phyloP scores from a whole-genome alignment of 2,113 vertebrate species.

The Siniperca chuatsi region DNA sequence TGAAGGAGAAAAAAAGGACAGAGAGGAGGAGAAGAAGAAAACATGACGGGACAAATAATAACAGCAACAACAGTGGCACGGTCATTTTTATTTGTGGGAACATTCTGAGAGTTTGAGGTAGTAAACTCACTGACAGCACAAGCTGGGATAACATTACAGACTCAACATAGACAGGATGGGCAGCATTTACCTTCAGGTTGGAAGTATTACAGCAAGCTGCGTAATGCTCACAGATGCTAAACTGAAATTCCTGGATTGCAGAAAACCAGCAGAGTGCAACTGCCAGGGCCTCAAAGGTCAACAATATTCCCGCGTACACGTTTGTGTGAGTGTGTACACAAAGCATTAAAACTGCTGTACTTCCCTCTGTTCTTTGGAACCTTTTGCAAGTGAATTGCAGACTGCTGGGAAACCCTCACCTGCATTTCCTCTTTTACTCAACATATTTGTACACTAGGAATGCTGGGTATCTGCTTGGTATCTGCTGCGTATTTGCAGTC shows the following conservation, averaged over 20 bases:
- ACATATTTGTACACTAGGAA: not conserved
- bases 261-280: too few relatives aligned
- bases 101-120: not conserved
- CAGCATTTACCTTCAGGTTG: not conserved
- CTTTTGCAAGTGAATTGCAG: not conserved
- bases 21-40: constrained; percentile 22
- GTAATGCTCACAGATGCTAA: not conserved
- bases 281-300: too few relatives aligned
- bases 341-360: not conserved
- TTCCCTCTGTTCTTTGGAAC: not conserved
- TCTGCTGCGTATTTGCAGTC: not conserved
- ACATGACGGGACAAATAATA: constrained; percentile 39
- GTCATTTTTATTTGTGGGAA: constrained; percentile 19
- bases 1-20: constrained; percentile 65
- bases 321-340: not conserved
- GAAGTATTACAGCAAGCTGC: not conserved
- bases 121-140: not conserved
- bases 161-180: not conserved
- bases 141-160: constrained; percentile 2
- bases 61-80: constrained; percentile 5
- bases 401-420: not conserved
- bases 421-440: not conserved
- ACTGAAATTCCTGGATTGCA: too few relatives aligned
- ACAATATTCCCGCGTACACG: too few relatives aligned
- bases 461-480: not conserved